Percentiles rank a stretch among this genome's conserved stretches.
phyloP scores from a whole-genome alignment of 2,888 invertebrate species.

The Ecdyonurus torrentis region DNA sequence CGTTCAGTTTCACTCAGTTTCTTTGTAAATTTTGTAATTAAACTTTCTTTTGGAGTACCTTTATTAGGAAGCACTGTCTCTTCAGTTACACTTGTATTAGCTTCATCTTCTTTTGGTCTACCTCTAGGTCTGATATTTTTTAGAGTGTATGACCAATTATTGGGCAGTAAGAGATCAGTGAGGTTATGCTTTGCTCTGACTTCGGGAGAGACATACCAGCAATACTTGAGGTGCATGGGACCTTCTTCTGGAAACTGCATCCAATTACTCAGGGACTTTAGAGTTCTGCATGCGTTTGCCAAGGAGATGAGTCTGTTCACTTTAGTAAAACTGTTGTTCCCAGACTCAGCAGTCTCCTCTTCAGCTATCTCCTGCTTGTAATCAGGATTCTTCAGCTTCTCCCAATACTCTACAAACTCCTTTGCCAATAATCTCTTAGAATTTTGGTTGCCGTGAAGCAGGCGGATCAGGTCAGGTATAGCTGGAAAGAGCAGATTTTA shows the following conservation, averaged over 20 bases:
- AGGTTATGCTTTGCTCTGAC: constrained; percentile 34
- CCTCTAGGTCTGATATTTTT: not conserved
- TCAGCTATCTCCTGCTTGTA: constrained; percentile 15
- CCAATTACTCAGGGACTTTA: constrained; percentile 43
- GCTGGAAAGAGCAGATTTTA: no score
- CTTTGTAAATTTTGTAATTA: constrained; percentile 24
- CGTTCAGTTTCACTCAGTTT: constrained; percentile 21
- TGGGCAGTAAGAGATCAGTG: constrained; percentile 31
- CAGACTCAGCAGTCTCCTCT: constrained; percentile 15
- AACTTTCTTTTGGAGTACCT: constrained; percentile 7
- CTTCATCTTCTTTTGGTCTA: not conserved
- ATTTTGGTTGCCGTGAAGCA: constrained; percentile 47
- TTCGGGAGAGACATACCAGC: constrained; percentile 46
- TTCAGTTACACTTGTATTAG: not conserved
- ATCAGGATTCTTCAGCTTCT: constrained; percentile 24
- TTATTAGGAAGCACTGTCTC: not conserved
- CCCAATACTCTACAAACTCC: constrained; percentile 43
- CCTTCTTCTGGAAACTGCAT: constrained; percentile 36
- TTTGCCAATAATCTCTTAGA: constrained; percentile 37
- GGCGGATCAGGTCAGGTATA: constrained; percentile 41
- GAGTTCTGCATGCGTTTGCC: constrained; percentile 25
- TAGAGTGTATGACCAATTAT: constrained; percentile 35
- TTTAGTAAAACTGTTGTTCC: constrained; percentile 19
- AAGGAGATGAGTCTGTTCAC: constrained; percentile 13
- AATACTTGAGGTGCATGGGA: constrained; percentile 35